These are phyloP conservation scores for Pangasius larnaudii DNA, from an alignment of 2,797 vertebrate species.

Conservation along the genomic window DNA sequence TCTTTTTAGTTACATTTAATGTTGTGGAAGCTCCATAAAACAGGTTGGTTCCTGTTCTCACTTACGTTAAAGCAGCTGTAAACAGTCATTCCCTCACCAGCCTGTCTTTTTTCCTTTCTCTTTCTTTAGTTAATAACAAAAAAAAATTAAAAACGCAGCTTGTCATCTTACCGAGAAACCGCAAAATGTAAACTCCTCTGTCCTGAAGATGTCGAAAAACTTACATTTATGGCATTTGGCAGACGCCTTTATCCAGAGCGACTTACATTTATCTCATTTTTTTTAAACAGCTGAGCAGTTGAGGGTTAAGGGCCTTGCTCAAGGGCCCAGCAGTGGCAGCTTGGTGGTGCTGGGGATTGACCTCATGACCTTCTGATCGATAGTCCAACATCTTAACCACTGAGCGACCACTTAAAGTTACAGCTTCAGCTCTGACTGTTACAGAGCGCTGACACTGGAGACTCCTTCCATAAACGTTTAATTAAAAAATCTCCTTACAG, in stretches of 20 bases:
- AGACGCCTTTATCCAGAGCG: too few species aligned
- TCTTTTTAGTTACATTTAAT: neutral
- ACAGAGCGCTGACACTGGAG: neutral
- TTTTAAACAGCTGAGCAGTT: too few species aligned
- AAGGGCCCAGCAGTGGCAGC: too few species aligned
- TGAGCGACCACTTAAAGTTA: neutral
- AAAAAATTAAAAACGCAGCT: neutral
- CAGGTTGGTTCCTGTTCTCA: neutral
- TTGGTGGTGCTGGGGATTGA: too few species aligned
- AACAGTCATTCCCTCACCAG: neutral
- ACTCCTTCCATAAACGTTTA: neutral
- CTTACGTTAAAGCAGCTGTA: neutral
- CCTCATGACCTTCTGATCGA: too few species aligned
- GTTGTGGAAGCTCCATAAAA: neutral
- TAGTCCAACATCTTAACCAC: too few species aligned
- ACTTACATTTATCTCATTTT: too few species aligned
- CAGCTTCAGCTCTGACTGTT: neutral
- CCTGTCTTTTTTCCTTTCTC: neutral
- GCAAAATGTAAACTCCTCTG: neutral
- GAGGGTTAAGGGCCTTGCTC: too few species aligned
- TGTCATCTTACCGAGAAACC: neutral
- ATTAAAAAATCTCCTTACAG: neutral
- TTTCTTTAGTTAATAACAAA: neutral
- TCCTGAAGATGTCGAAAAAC: neutral
- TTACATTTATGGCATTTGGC: too few species aligned